Evolutionary conservation across 2,113 vertebrate species (phyloP).

Genomic region (Aspidoscelis tigris): DNA sequence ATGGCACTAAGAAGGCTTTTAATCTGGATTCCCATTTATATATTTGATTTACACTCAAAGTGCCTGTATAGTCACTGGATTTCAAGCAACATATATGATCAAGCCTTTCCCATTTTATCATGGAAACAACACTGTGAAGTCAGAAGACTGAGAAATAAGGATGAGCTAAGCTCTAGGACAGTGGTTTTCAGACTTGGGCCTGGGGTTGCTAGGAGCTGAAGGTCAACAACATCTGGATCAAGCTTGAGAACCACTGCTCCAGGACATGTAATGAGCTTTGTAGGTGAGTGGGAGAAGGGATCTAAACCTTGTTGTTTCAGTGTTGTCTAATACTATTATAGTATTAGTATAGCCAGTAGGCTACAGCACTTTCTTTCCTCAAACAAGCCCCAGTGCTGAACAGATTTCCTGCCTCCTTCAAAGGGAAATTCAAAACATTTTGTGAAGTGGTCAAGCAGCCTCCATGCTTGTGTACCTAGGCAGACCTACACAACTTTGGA

Average conservation of each 20-base stretch:
- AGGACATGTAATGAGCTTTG: not conserved
- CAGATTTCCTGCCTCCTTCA: not conserved
- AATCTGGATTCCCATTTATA: conserved; percentile 4
- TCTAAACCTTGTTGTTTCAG: too few species aligned
- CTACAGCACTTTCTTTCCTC: too few species aligned
- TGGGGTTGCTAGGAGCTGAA: not conserved
- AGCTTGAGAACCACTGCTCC: not conserved
- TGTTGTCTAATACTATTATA: too few species aligned
- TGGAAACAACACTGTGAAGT: not conserved
- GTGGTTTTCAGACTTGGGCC: too few species aligned
- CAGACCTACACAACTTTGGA: not conserved
- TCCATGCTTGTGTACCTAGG: not conserved
- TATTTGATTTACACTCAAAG: not conserved
- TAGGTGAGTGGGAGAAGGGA: too few species aligned
- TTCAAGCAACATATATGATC: not conserved
- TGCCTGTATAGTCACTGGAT: not conserved
- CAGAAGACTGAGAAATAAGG: too few species aligned
- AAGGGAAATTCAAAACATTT: not conserved
- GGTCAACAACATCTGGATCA: not conserved
- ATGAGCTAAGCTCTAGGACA: too few species aligned
- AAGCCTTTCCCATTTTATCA: not conserved
- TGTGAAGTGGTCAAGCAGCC: not conserved
- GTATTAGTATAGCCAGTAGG: not conserved
- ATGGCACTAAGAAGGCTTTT: not conserved
- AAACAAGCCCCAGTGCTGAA: not conserved